A percentile compares a stretch with the other conserved stretches of the same genome.
Evolutionary conservation across 2,113 vertebrate genomes (phyloP).

Genomic region (Cyanoramphus novaezelandiae): DNA sequence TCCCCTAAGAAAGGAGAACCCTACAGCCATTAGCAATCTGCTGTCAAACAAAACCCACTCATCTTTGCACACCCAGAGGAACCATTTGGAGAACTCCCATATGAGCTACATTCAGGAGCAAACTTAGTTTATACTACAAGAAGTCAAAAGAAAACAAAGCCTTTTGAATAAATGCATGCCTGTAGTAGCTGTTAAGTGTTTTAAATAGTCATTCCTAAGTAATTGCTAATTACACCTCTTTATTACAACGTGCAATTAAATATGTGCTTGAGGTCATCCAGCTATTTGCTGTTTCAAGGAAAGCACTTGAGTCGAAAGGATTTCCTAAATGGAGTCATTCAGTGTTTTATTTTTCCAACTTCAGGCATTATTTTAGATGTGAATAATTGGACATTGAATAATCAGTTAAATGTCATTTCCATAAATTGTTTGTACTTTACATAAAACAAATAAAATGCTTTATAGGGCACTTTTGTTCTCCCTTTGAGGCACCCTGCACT

Average conservation of each 20-base stretch:
- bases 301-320: conserved; percentile 66
- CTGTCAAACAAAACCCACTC: neutral
- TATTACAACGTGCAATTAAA: conserved; percentile 47
- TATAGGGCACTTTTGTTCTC: neutral
- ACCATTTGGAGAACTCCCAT: neutral
- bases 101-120: neutral
- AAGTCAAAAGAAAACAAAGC: conserved; percentile 1
- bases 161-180: neutral
- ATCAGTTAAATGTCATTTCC: conserved; percentile 47
- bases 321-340: conserved; percentile 66
- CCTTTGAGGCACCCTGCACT: neutral
- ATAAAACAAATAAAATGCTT: conserved; percentile 32
- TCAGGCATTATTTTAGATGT: conserved; percentile 31
- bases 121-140: neutral
- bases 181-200: conserved; percentile 14
- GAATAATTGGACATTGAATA: conserved; percentile 42
- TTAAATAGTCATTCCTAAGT: neutral
- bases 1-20: neutral
- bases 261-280: conserved; percentile 29
- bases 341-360: conserved; percentile 54
- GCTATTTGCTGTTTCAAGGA: conserved; percentile 55
- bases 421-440: conserved; percentile 62
- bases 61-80: neutral
- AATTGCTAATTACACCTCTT: conserved; percentile 53
- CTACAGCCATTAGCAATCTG: neutral